Percentiles rank a stretch among this genome's conserved stretches.
Evolutionary conservation across 2,113 vertebrate genomes (phyloP).

Genomic region (Cottus gobio): DNA sequence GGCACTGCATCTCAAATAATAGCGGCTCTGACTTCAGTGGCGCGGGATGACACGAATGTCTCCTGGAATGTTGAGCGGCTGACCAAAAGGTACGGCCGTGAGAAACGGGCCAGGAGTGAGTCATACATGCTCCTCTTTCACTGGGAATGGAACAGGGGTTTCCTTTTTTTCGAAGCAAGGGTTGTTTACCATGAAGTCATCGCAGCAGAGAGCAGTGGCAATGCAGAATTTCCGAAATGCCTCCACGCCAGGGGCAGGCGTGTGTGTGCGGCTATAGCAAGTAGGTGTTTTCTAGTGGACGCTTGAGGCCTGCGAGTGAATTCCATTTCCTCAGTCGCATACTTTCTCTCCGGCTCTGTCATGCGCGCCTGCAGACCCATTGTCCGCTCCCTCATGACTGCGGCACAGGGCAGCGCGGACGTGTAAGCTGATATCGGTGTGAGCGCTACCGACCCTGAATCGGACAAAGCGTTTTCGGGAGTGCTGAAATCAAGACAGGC

Average conservation of each 20-base stretch:
- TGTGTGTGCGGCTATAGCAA: slow-evolving; percentile 82
- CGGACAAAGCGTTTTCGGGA: slow-evolving; percentile 93
- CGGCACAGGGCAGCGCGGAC: slow-evolving; percentile 55
- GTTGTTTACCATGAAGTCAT: slow-evolving; percentile 82
- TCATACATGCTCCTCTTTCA: slow-evolving; percentile 54
- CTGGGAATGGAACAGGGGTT: slow-evolving; percentile 62
- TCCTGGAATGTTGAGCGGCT: slow-evolving; percentile 52
- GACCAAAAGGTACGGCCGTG: slow-evolving; percentile 64
- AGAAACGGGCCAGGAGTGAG: slow-evolving; percentile 44
- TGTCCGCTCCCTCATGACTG: slow-evolving; percentile 60
- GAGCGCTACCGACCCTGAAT: slow-evolving; percentile 88
- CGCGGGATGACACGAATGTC: slow-evolving; percentile 60
- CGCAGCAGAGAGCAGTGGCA: slow-evolving; percentile 51
- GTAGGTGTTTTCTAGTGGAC: slow-evolving; percentile 69
- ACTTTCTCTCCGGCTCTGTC: slow-evolving; percentile 41
- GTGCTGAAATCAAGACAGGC: slow-evolving; percentile 89
- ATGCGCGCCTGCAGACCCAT: slow-evolving; percentile 39
- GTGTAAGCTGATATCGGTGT: slow-evolving; percentile 95
- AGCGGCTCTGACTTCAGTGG: slow-evolving; percentile 60
- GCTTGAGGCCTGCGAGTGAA: slow-evolving; percentile 59
- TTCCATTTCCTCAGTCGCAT: slow-evolving; percentile 51
- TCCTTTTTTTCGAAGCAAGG: slow-evolving; percentile 56
- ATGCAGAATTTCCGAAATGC: slow-evolving; percentile 85
- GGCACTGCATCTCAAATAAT: slow-evolving; percentile 51
- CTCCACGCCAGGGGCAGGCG: slow-evolving; percentile 73